These are phyloP conservation scores for Plumapathes pennacea DNA, from an alignment of 92 coral and sea anemone genomes.

Conservation along the genomic window DNA sequence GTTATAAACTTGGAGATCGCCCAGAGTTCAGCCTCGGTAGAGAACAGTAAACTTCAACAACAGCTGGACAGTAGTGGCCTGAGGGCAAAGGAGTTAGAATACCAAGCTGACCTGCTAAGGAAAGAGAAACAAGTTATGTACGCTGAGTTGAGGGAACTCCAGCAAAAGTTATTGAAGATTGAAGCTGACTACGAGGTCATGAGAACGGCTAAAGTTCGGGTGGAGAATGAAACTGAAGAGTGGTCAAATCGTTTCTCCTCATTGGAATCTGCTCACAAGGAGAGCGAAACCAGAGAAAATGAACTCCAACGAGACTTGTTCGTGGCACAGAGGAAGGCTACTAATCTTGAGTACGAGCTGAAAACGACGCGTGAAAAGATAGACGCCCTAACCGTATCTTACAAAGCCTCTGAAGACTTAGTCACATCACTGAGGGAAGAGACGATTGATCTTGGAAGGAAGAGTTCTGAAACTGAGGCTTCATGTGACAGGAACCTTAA, in stretches of 20 bases:
- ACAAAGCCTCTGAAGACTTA: constrained; percentile 28
- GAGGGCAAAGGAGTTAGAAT: constrained; percentile 3
- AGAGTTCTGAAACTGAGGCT: constrained; percentile 17
- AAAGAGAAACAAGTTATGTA: constrained; percentile 16
- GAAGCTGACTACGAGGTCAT: constrained; percentile 24
- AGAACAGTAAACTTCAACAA: constrained; percentile 31
- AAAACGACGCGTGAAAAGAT: constrained; percentile 44
- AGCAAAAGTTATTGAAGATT: constrained; percentile 11
- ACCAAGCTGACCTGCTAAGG: constrained; percentile 6
- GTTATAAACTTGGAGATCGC: constrained; percentile 21
- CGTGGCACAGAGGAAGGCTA: constrained; percentile 7
- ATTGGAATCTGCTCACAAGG: constrained; percentile 20
- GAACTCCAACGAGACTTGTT: constrained; percentile 16
- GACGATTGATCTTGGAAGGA: constrained; percentile 4
- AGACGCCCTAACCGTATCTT: constrained; percentile 17
- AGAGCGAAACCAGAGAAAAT: constrained; percentile 20
- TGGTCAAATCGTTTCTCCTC: constrained; percentile 23
- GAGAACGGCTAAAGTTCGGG: constrained; percentile 2
- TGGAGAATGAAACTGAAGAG: constrained; percentile 10
- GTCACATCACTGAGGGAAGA: constrained; percentile 8
- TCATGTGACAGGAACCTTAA: constrained; percentile 12
- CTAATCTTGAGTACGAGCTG: constrained; percentile 39
- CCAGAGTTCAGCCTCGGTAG: constrained; percentile 19
- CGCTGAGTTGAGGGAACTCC: constrained; percentile 3
- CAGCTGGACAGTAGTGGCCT: not conserved